Base-by-base conservation (phyloP, 2,113 vertebrate genomes). In the Zapornia atra region DNA sequence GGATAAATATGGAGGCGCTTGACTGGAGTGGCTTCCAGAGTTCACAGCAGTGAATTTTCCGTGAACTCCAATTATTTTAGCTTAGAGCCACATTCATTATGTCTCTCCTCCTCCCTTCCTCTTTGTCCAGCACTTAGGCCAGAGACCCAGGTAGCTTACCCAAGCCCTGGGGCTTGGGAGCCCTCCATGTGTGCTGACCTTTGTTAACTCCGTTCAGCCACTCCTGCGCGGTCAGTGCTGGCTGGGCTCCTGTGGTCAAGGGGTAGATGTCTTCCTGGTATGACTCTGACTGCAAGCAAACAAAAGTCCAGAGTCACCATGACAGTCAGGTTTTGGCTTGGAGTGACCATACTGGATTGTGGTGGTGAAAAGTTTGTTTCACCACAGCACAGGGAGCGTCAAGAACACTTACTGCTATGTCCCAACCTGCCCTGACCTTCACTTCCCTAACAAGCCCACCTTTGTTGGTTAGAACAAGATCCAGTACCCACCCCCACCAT, bases 211-310 rank as follows among this genome's bases (percentile, higher is more conserved):
- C 99, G 0, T 75, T 94, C 71, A 99, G 98, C 99, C 99, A 99
- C 95, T 99, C 98, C 22, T 97, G 98, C 48, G 99, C 99, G 8
- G 98, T 98, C 97, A 99, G 70, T 8, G 99, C 98, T 4, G 99
- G 98, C 73, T 97, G 97, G 80, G 98, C 94, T 53, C 98, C 98
- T 8, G 98, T 98, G 0, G 99, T 99, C 98, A 99, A 98, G 0
- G 99, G 99, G 95, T 99, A 99, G 97, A 99, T 99, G 97, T 99
- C 99, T 78, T 99, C 99, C 92, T 99, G 99, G 98, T 99, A 99
- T 1, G 98, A 98, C 96, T 99, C 99, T 0, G 99, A 99, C 99
- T 99, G 97, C n/a, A 96, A 96, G 94, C 42, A 73, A 93, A 59
- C 25, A 90, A 0, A 48, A 68, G 63, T 75, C 36, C 91, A 80